Percentiles rank a stretch among this genome's conserved stretches.
phyloP scores from a whole-genome alignment of 2,888 invertebrate genomes.

The Suillia variegata region DNA sequence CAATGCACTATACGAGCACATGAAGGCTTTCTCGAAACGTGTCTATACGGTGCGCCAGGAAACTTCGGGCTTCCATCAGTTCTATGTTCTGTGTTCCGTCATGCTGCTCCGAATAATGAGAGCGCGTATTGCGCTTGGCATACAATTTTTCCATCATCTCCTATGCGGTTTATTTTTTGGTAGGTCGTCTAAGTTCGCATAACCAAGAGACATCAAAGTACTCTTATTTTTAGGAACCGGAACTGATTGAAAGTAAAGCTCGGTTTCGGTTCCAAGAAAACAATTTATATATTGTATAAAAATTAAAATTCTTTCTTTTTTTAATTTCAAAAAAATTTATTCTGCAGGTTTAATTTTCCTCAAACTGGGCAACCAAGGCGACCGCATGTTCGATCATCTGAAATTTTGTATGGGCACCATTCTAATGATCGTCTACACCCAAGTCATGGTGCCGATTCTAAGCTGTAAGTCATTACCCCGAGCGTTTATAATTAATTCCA shows the following conservation, averaged over 20 bases:
- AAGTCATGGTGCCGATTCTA: conserved; percentile 72
- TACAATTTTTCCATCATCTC: conserved; percentile 68
- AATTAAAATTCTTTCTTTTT: no score
- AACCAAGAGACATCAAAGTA: no score
- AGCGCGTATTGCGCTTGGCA: conserved; percentile 66
- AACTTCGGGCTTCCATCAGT: conserved; percentile 66
- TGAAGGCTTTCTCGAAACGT: conserved; percentile 62
- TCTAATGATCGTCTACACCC: conserved; percentile 71
- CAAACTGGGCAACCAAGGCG: conserved; percentile 69
- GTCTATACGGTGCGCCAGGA: conserved; percentile 59
- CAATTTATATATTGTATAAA: no score
- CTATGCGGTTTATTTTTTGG: conserved; percentile 66
- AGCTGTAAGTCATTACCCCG: conserved; percentile 75
- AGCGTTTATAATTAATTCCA: neutral
- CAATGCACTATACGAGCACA: conserved; percentile 61
- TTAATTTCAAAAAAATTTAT: no score
- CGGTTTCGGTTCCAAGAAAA: no score
- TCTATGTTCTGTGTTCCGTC: conserved; percentile 65
- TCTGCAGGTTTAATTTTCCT: conserved; percentile 67
- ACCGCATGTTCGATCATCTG: conserved; percentile 72
- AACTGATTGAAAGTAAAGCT: no score
- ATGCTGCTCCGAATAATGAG: conserved; percentile 69
- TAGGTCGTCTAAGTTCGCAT: conserved; percentile 26
- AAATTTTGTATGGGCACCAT: conserved; percentile 71
- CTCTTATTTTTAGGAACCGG: no score